A percentile compares a stretch with the other conserved stretches of the same genome.
These are phyloP conservation scores for Sycobia sp. DNA, from an alignment of 1,140 invertebrate species.

Conservation along the genomic window DNA sequence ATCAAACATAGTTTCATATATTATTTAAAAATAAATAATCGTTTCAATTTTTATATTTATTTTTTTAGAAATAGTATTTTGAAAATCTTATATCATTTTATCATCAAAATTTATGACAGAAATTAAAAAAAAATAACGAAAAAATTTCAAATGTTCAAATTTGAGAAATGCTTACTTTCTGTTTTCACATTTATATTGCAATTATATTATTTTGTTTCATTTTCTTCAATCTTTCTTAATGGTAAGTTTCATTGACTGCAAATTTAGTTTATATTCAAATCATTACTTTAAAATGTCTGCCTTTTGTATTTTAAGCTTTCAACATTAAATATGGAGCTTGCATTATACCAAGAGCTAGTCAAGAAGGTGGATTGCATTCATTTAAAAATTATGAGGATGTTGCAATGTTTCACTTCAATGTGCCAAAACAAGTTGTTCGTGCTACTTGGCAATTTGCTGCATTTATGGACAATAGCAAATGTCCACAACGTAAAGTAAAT, in stretches of 20 bases:
- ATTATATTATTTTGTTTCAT: neutral
- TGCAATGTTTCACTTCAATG: slow-evolving; percentile 62
- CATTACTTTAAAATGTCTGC: neutral
- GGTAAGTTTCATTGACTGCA: neutral
- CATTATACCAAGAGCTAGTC: slow-evolving; percentile 58
- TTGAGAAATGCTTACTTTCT: neutral
- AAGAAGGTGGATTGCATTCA: slow-evolving; percentile 61
- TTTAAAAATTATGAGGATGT: slow-evolving; percentile 64
- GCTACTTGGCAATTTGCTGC: slow-evolving; percentile 67
- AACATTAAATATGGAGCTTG: slow-evolving; percentile 17
- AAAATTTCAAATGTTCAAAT: too few species aligned
- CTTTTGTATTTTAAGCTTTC: slow-evolving; percentile 6
- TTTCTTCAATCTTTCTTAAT: slow-evolving; percentile 6
- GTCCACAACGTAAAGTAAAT: slow-evolving; percentile 57
- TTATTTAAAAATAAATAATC: too few species aligned
- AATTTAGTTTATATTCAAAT: neutral
- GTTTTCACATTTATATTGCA: neutral
- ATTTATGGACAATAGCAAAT: slow-evolving; percentile 61
- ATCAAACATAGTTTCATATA: too few species aligned
- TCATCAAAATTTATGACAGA: too few species aligned
- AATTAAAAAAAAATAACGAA: too few species aligned
- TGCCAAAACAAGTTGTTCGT: slow-evolving; percentile 59
- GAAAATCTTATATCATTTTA: too few species aligned
- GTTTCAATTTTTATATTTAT: too few species aligned
- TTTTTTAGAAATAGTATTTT: too few species aligned